These are phyloP conservation scores for Poeciliopsis paucimaculata DNA, from an alignment of 2,797 vertebrate species.

Conservation along the genomic window DNA sequence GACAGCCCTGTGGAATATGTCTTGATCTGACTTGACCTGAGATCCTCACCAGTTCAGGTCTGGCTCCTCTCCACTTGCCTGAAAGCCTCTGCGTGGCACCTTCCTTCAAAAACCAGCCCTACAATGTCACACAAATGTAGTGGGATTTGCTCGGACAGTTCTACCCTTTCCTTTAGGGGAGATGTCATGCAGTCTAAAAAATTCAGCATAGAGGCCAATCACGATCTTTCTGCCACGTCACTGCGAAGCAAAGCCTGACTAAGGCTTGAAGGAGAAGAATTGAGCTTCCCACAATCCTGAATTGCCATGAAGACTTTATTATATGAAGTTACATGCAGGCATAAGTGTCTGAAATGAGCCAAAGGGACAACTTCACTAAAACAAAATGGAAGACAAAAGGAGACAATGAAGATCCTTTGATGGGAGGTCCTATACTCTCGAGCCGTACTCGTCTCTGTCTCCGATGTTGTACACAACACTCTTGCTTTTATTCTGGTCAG, in stretches of 20 bases:
- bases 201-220: slow-evolving; percentile 26
- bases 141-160: slow-evolving; percentile 44
- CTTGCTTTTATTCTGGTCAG: slow-evolving; percentile 70
- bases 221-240: slow-evolving; percentile 55
- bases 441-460: slow-evolving; percentile 76
- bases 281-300: slow-evolving; percentile 30
- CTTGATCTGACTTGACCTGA: slow-evolving; percentile 54
- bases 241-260: slow-evolving; percentile 47
- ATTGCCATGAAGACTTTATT: slow-evolving; percentile 50
- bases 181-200: slow-evolving; percentile 47
- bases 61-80: slow-evolving; percentile 30
- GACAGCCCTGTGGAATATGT: slow-evolving; percentile 51
- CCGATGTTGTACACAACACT: slow-evolving; percentile 75
- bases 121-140: slow-evolving; percentile 41
- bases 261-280: slow-evolving; percentile 44
- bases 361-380: slow-evolving; percentile 37
- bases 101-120: slow-evolving; percentile 43
- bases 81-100: slow-evolving; percentile 29
- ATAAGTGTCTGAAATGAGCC: slow-evolving; percentile 31
- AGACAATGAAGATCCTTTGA: slow-evolving; percentile 33
- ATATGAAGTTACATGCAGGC: slow-evolving; percentile 40
- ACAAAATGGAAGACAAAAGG: slow-evolving; percentile 39
- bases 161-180: slow-evolving; percentile 40
- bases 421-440: slow-evolving; percentile 74
- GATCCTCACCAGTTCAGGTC: slow-evolving; percentile 45